Percentiles rank a stretch among this genome's conserved stretches.
Evolutionary conservation across 2,888 invertebrate genomes (phyloP).

Genomic region (Cynaeus angustus): DNA sequence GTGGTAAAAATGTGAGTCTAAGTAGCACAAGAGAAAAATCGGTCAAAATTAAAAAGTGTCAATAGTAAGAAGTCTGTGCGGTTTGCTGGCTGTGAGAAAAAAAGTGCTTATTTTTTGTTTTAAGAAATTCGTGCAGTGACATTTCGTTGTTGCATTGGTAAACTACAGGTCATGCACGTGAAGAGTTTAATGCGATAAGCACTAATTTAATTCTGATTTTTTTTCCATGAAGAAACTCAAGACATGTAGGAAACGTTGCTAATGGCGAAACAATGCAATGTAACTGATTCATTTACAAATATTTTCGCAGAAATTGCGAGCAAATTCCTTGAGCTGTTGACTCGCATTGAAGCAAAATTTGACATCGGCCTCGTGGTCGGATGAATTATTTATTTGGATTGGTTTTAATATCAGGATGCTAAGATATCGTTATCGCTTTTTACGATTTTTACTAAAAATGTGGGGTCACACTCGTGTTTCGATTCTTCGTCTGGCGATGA

Average conservation of each 20-base stretch:
- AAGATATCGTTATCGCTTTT: neutral
- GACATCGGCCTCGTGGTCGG: neutral
- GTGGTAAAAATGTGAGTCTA: constrained; percentile 24
- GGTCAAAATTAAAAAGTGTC: neutral
- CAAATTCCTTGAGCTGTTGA: neutral
- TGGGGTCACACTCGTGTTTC: neutral
- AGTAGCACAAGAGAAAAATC: neutral
- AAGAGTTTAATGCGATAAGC: constrained; percentile 4
- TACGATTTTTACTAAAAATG: neutral
- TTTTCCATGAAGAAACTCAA: neutral
- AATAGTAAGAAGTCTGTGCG: no score
- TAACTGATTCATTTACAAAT: constrained; percentile 2
- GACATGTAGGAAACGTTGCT: neutral
- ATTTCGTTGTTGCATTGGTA: neutral
- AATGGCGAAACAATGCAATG: neutral
- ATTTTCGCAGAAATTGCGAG: neutral
- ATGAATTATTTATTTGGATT: constrained; percentile 4
- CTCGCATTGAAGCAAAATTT: constrained; percentile 1
- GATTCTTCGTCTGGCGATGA: constrained; percentile 2
- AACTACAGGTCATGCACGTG: constrained; percentile 4
- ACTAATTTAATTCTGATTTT: neutral
- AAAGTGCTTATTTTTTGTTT: constrained; percentile 2
- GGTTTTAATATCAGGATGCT: neutral
- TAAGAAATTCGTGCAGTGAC: constrained; percentile 2
- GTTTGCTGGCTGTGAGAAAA: neutral